Evolutionary conservation across 2,113 vertebrate species (phyloP), one percentile per base, ranked within the genome.

Genomic region (Chaetorhynchus papuensis): DNA sequence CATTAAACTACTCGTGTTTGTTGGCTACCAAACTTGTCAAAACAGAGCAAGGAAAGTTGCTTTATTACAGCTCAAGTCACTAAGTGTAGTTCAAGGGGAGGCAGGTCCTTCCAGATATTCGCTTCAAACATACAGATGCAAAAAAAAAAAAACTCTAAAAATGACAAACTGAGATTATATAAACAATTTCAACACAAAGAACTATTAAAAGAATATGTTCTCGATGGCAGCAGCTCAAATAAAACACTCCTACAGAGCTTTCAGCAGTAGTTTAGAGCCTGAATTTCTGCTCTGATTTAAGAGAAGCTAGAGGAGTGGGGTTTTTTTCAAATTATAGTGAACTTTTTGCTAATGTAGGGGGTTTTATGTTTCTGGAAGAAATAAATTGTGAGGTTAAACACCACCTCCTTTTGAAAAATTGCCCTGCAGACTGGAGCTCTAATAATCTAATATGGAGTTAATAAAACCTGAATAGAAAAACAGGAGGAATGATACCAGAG

Each of bases 161-260:
- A 75, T 75, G 47, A 86, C 24, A 91, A 83, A 76, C 41, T 47
- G 63, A 83, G 30, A 87, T 83, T 86, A 64, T 66, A 93, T 41
- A 91, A 96, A 86, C 42, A 90, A 76, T 87, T 93, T 83, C 37
- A 91, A 90, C 31, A 52, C 16, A 24, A 60, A 63, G 19, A 13
- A 23, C 53, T 93, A 69, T 78, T 83, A 85, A 91, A 94, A 89
- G 50, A 79, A n/a, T 76, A 93, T 53, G 59, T 83, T 93, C 84
- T 88, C 2, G 2, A 69, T 77, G 63, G 52, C 66, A 80, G 31
- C 27, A 91, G 52, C 91, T 91, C 45, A 66, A 65, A 83, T 85
- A 91, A 91, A 90, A 85, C 50, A 76, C 21, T 76, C 33, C 12
- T 69, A 33, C 45, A 53, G 37, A 88, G 28, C 21, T 19, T 92